Conservation (phyloP, 2,888 invertebrate genomes). For the Cynaeus angustus region DNA sequence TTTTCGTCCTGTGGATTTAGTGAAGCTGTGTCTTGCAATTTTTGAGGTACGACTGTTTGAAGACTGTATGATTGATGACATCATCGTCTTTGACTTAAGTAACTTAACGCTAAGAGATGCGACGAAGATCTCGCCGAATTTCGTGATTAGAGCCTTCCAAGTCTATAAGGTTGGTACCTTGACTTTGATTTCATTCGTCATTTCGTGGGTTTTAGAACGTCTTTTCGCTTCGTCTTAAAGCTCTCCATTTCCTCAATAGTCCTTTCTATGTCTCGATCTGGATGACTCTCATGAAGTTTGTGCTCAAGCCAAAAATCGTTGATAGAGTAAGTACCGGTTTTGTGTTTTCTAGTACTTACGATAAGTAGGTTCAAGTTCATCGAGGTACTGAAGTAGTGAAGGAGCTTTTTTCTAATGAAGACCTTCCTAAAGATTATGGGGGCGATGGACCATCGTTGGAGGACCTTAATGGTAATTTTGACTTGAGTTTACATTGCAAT, state of each 20-base stretch:
- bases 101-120: conserved; percentile 16
- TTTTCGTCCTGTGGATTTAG: not conserved
- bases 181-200: too few species aligned
- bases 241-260: conserved; percentile 1
- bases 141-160: not conserved
- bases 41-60: conserved; percentile 17
- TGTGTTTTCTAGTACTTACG: too few species aligned
- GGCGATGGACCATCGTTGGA: conserved; percentile 6
- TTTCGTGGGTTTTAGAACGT: conserved; percentile 6
- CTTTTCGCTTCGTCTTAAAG: not conserved
- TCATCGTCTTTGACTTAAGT: conserved; percentile 21
- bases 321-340: conserved; percentile 2
- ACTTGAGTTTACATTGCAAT: not conserved
- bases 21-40: not conserved
- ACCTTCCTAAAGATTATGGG: conserved; percentile 1
- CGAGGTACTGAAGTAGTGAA: not conserved
- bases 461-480: not conserved
- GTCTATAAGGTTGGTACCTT: conserved; percentile 17
- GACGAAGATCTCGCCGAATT: conserved; percentile 9
- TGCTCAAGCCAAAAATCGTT: conserved; percentile 5
- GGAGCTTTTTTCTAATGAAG: not conserved
- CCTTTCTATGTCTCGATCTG: not conserved
- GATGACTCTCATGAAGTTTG: not conserved
- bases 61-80: conserved; percentile 25
- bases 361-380: conserved; percentile 11